These are phyloP conservation scores for Hemicrepidius hirtus DNA, from an alignment of 2,888 invertebrate genomes.

Conservation along the genomic window DNA sequence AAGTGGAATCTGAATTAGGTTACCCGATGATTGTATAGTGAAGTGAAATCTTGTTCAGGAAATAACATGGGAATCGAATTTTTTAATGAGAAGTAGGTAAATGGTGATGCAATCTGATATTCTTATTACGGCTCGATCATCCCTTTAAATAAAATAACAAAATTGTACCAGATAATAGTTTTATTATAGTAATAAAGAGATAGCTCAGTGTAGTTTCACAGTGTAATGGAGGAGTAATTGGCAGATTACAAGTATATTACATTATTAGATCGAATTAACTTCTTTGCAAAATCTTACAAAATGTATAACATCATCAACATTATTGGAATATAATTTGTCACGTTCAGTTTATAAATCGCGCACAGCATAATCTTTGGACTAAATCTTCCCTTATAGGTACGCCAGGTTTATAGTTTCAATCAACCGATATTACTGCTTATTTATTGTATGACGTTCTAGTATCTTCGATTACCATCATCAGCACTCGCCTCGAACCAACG, in stretches of 20 bases:
- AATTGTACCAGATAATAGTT: slow-evolving; percentile 17
- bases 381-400: slow-evolving; percentile 38
- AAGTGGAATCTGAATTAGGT: slow-evolving; percentile 17
- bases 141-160: slow-evolving; percentile 15
- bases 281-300: slow-evolving; percentile 22
- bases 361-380: slow-evolving; percentile 38
- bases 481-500: slow-evolving; percentile 53
- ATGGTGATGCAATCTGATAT: slow-evolving; percentile 10
- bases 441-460: slow-evolving; percentile 38
- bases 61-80: not conserved
- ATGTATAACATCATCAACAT: slow-evolving; percentile 41
- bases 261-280: slow-evolving; percentile 37
- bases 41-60: not conserved
- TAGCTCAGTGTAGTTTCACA: slow-evolving; percentile 8
- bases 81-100: not conserved
- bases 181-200: slow-evolving; percentile 31
- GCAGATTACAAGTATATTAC: slow-evolving; percentile 36
- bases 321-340: slow-evolving; percentile 42
- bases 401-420: slow-evolving; percentile 40
- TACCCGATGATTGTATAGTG: slow-evolving; percentile 7
- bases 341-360: slow-evolving; percentile 42
- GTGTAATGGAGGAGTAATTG: slow-evolving; percentile 30
- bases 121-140: slow-evolving; percentile 9
- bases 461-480: slow-evolving; percentile 56
- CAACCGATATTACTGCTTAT: slow-evolving; percentile 39